These are phyloP conservation scores for Pogonognathellus flavescens DNA, from an alignment of 1,140 invertebrate genomes.

Conservation along the genomic window DNA sequence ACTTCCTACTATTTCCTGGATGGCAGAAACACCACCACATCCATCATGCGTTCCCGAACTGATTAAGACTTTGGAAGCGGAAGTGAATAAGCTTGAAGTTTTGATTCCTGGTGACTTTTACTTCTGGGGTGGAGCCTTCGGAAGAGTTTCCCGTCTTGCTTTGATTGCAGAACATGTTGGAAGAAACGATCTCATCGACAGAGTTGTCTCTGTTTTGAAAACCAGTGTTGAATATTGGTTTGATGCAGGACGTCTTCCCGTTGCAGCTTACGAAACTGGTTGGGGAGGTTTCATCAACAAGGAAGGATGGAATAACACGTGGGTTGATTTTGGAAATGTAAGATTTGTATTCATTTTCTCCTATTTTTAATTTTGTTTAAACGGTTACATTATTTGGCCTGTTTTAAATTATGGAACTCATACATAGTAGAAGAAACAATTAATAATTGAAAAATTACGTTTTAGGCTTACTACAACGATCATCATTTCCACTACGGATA, in stretches of 20 bases:
- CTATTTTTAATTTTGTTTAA: too few species aligned
- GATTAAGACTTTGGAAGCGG: constrained; percentile 57
- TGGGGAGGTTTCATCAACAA: constrained; percentile 64
- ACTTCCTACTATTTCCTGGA: constrained; percentile 58
- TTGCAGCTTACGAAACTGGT: constrained; percentile 61
- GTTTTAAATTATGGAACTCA: too few species aligned
- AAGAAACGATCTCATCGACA: constrained; percentile 54
- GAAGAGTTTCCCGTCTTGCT: constrained; percentile 49
- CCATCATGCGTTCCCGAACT: constrained; percentile 56
- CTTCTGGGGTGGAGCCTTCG: constrained; percentile 61
- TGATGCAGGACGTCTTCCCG: constrained; percentile 1
- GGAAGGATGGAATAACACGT: constrained; percentile 62
- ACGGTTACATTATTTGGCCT: too few species aligned
- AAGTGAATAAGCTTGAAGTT: constrained; percentile 54
- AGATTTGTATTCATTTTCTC: neutral
- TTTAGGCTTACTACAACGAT: constrained; percentile 62
- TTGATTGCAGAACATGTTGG: constrained; percentile 62
- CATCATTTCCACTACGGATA: constrained; percentile 65
- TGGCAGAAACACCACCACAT: constrained; percentile 53
- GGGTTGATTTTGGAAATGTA: constrained; percentile 64
- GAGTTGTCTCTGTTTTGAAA: constrained; percentile 59
- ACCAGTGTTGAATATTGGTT: constrained; percentile 59
- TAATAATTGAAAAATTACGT: neutral
- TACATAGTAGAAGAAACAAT: too few species aligned
- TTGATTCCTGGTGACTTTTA: constrained; percentile 61